Conservation (phyloP, 2,797 vertebrate species). For the Chelidonichthys spinosus region DNA sequence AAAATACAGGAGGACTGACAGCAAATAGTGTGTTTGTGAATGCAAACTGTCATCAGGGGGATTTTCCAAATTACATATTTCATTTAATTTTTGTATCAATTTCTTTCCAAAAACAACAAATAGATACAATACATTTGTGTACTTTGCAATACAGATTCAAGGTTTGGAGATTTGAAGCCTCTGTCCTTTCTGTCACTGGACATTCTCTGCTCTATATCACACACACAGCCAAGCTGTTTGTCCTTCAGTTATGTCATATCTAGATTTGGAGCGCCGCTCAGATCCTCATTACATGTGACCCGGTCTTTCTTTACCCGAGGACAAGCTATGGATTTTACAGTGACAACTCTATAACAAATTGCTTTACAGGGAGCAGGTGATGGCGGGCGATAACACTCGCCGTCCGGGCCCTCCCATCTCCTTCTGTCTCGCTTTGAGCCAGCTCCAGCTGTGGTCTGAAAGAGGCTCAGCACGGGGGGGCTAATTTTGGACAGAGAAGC, state of each 20-base stretch:
- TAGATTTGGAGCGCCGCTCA: constrained; percentile 57
- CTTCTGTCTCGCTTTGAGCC: constrained; percentile 51
- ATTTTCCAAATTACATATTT: background rate
- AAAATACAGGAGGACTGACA: constrained; percentile 53
- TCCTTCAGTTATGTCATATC: constrained; percentile 69
- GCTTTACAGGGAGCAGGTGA: constrained; percentile 79
- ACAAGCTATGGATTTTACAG: constrained; percentile 76
- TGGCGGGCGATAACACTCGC: constrained; percentile 59
- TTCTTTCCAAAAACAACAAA: background rate
- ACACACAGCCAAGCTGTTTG: constrained; percentile 58
- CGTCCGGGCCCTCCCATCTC: constrained; percentile 47
- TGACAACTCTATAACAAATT: constrained; percentile 83
- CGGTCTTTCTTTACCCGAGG: constrained; percentile 75
- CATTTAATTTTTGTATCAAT: background rate
- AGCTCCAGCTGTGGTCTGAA: constrained; percentile 78
- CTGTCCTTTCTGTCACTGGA: background rate
- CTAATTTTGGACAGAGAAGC: constrained; percentile 69
- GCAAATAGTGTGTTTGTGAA: constrained; percentile 11
- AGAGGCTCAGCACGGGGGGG: constrained; percentile 53
- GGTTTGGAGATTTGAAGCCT: background rate
- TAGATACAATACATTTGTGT: background rate
- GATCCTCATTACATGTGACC: constrained; percentile 77
- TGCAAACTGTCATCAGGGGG: constrained; percentile 4
- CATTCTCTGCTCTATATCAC: background rate
- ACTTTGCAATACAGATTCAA: background rate